These are phyloP conservation scores for Neocrepidodera transversa DNA, from an alignment of 2,888 invertebrate genomes.

Conservation along the genomic window DNA sequence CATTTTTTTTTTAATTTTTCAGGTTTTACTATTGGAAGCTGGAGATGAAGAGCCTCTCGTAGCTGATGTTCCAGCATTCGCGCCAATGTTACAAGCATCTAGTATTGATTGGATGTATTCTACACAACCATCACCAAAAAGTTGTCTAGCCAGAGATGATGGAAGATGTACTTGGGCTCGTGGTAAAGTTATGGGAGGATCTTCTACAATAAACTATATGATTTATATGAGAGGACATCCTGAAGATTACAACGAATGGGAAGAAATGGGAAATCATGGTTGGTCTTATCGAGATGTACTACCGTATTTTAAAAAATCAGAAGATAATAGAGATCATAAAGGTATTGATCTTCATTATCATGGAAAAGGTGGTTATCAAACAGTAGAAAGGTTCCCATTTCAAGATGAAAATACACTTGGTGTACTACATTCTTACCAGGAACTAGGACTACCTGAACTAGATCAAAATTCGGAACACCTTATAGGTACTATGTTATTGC, in stretches of 20 bases:
- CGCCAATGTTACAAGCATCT: constrained; percentile 66
- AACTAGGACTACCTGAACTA: constrained; percentile 66
- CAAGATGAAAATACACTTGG: constrained; percentile 66
- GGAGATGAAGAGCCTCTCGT: constrained; percentile 72
- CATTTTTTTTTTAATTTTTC: constrained; percentile 31
- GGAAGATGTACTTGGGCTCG: constrained; percentile 68
- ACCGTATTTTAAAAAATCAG: constrained; percentile 74
- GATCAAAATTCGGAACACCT: constrained; percentile 68
- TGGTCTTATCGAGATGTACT: constrained; percentile 71
- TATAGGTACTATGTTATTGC: constrained; percentile 68
- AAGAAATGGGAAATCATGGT: constrained; percentile 66
- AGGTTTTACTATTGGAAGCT: constrained; percentile 72
- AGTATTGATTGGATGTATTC: constrained; percentile 76
- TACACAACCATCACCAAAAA: constrained; percentile 69
- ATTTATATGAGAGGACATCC: constrained; percentile 69
- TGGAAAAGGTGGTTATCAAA: constrained; percentile 68
- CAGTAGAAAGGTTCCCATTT: constrained; percentile 70
- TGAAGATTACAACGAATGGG: constrained; percentile 72
- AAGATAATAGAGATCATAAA: constrained; percentile 67
- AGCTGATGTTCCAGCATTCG: constrained; percentile 71
- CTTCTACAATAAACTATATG: constrained; percentile 72
- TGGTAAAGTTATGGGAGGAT: constrained; percentile 73
- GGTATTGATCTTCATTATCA: constrained; percentile 66
- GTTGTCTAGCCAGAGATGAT: constrained; percentile 67
- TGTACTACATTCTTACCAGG: constrained; percentile 67